Evolutionary conservation across 2,113 vertebrate genomes (phyloP), one percentile per base, ranked within the genome.

Genomic region (Oostethus manadensis): DNA sequence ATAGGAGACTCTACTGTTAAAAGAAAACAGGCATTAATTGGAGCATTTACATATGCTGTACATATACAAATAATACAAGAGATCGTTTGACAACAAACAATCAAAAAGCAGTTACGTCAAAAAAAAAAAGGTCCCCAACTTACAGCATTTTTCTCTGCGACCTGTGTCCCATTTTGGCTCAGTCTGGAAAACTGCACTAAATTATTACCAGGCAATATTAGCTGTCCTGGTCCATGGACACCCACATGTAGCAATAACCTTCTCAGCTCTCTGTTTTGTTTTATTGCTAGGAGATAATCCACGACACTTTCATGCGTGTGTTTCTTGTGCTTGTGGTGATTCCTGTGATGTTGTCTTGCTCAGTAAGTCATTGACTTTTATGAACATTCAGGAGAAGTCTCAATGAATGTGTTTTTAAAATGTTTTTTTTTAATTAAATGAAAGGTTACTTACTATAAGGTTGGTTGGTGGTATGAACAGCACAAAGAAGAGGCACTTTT

Each of bases 371-470:
- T 1, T 42, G 20, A 18, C 17, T 20, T 48, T 20, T 20, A 48
- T 2, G 2, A 2, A 17, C 38, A 40, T 0, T 1, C 18, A 56
- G 8, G 21, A 16, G 3, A 17, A 21, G 21, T 53, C 9, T 58
- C 5, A 1, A 49, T 11, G 21, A 15, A 3, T 13, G 8, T 43
- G 40, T 11, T 44, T 44, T 54, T 23, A 35, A 65, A 8, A 22
- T 7, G 15, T 3, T 2, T 16, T 9, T 43, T 56, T 48, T 33
- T n/a, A n/a, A 53, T 51, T 44, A 60, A 3, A 68, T 29, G 15
- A 18, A 58, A 92, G 92, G 64, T 90, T 20, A 86, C 92, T 60
- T 92, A 92, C 72, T 82, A 62, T 51, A 76, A 87, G 58, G 61
- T 90, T 62, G 66, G 82, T 50, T 83, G 72, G n/a, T 84, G 89